These are phyloP conservation scores for Chrosomus eos DNA, from an alignment of 2,797 vertebrate genomes.

Conservation along the genomic window DNA sequence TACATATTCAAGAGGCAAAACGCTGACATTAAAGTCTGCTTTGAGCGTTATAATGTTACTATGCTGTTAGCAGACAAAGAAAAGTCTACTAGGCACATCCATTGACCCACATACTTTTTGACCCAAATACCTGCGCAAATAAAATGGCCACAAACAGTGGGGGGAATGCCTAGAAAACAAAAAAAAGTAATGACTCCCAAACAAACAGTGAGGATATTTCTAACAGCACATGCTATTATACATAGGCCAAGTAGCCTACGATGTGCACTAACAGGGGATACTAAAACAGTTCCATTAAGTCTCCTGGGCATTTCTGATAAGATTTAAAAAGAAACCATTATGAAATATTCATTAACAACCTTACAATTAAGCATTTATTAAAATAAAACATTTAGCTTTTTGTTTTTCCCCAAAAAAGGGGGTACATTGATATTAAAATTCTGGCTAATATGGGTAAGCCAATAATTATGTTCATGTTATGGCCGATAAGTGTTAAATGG, in stretches of 20 bases:
- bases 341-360: background rate
- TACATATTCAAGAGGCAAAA: constrained; percentile 19
- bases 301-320: background rate
- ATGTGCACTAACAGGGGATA: background rate
- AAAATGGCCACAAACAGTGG: constrained; percentile 17
- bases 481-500: background rate
- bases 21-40: constrained; percentile 26
- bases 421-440: background rate
- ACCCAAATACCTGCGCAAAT: constrained; percentile 34
- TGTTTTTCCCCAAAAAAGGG: background rate
- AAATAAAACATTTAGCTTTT: background rate
- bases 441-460: background rate
- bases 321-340: background rate
- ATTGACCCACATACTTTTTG: constrained; percentile 41
- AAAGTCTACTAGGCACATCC: constrained; percentile 13
- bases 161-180: background rate
- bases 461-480: background rate
- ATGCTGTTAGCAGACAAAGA: constrained; percentile 16
- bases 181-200: background rate
- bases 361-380: background rate
- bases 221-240: constrained; percentile 2
- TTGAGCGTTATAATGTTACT: constrained; percentile 7
- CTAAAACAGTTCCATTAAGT: constrained; percentile 12
- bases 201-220: background rate
- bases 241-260: background rate